These are phyloP conservation scores for Archivesica marissinica DNA, from an alignment of 1,140 invertebrate genomes.

Conservation along the genomic window DNA sequence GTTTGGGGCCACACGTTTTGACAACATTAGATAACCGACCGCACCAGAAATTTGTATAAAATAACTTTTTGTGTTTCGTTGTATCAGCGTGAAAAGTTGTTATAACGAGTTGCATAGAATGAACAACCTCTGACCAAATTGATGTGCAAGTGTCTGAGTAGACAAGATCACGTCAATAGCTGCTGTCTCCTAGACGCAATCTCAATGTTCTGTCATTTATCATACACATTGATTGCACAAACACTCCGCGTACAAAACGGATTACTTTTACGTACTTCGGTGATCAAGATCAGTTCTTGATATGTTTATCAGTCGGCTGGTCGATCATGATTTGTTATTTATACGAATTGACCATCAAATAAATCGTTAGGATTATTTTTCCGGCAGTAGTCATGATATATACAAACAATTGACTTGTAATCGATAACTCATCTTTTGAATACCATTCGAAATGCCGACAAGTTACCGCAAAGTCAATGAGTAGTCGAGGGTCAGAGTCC, in stretches of 20 bases:
- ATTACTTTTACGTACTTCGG: slow-evolving; percentile 35
- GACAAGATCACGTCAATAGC: slow-evolving; percentile 22
- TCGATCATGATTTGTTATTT: slow-evolving; percentile 38
- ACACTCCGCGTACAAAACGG: slow-evolving; percentile 20
- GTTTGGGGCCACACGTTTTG: no score
- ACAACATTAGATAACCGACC: no score
- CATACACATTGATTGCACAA: slow-evolving; percentile 45
- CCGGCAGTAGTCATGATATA: not conserved
- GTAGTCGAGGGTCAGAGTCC: no score
- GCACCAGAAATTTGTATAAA: no score
- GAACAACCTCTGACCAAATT: not conserved
- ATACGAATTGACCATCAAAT: slow-evolving; percentile 33
- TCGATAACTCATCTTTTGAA: no score
- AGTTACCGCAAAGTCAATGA: no score
- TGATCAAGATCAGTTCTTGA: slow-evolving; percentile 37
- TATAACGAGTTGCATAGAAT: no score
- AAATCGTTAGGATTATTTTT: not conserved
- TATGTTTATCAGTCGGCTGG: slow-evolving; percentile 41
- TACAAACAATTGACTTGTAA: not conserved
- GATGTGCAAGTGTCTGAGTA: not conserved
- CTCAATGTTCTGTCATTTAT: slow-evolving; percentile 25
- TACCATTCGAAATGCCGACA: no score
- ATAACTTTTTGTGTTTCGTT: no score
- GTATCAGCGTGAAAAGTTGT: no score
- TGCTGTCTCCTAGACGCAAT: not conserved